Base-by-base conservation (phyloP, 2,113 vertebrate species). In the Garra rufa region DNA sequence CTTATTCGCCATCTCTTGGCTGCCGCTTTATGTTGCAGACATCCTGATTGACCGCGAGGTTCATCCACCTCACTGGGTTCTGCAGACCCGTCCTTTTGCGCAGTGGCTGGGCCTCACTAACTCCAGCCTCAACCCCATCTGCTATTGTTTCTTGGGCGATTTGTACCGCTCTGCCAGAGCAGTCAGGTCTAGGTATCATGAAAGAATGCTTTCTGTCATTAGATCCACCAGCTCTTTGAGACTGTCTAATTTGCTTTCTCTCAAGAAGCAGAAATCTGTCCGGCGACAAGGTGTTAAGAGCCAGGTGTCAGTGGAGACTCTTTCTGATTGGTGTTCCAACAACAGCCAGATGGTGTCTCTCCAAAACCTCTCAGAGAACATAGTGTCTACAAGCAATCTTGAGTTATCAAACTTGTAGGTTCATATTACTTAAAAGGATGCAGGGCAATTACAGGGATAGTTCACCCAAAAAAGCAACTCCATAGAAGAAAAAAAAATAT, bases 21-120 rank as follows among this genome's bases (percentile, higher is more conserved):
- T 98, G 88, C 97, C 97, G 0, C 93, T 97, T 46, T 98, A 98
- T 81, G 83, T 96, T 89, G 92, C 95, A 73, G 97, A 98, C 89
- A 96, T 98, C 80, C 96, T 96, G 94, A 96, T 98, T 1, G 96
- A 97, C 92, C 92, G 92, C 15, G 94, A 96, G 3, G 93, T 90
- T 26, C 91, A 91, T 50, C 94, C 95, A 2, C 91, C 95, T 3
- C 92, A 93, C 46, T 97, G 96, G 97, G 92, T 97, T 79, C 90
- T 97, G 86, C 96, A 97, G 89, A 92, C 96, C 3, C 94, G 96
- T 2, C 96, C 96, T 1, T 98, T 97, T 26, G 95, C 96, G 44
- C 96, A 98, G 87, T 98, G 97, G 97, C 93, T 98, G 21, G 95
- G 97, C 59, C 95, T 98, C 70, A 98, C 95, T 6, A 98, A 98